Conservation (phyloP, 2,797 vertebrate species). For the Falco novaeseelandiae region DNA sequence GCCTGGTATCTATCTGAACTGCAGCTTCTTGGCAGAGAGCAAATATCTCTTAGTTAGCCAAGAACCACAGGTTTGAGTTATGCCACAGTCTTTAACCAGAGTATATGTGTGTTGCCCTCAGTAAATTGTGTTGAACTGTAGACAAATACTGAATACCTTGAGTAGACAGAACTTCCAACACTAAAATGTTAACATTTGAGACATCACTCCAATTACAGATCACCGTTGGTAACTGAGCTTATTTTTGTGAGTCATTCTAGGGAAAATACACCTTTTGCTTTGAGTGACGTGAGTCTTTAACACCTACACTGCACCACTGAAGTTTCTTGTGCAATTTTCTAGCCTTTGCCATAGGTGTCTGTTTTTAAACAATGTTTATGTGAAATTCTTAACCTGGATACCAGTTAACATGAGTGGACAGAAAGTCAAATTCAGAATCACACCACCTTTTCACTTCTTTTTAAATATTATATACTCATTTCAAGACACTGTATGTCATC, state of each 20-base stretch:
- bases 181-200: not conserved
- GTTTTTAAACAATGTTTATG: not conserved
- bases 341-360: not conserved
- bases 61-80: not conserved
- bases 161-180: not conserved
- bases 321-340: not conserved
- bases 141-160: not conserved
- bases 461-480: not conserved
- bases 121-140: not conserved
- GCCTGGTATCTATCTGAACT: not conserved
- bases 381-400: not conserved
- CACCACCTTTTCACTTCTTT: not conserved
- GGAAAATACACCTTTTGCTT: not conserved
- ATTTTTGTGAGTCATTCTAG: not conserved
- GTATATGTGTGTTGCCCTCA: not conserved
- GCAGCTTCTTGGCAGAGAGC: not conserved
- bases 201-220: not conserved
- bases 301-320: not conserved
- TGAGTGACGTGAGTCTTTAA: not conserved
- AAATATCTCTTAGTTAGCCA: not conserved
- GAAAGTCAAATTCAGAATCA: not conserved
- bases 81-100: not conserved
- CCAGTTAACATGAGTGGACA: not conserved
- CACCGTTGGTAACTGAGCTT: not conserved
- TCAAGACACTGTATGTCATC: not conserved